These are phyloP conservation scores for Gobio occitaniae DNA, from an alignment of 2,797 vertebrate species.

Conservation along the genomic window DNA sequence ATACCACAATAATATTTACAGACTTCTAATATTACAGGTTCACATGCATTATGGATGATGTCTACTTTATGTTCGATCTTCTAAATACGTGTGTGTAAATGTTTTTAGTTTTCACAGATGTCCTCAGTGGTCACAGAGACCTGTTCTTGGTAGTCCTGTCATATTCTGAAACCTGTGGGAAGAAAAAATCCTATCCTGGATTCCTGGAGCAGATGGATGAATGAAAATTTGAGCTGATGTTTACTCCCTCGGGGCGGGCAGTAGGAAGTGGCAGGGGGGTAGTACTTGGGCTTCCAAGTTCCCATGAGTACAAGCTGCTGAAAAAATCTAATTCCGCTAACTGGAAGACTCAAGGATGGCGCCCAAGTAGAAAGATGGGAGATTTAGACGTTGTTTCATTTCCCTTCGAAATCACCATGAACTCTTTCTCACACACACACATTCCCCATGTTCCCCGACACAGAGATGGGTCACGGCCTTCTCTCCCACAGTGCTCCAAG, in stretches of 20 bases:
- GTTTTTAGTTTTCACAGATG: constrained; percentile 4
- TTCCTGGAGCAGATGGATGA: constrained; percentile 7
- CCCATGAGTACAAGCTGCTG: constrained; percentile 46
- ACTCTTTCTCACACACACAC: constrained; percentile 31
- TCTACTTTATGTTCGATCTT: background rate
- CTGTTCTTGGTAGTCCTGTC: constrained; percentile 8
- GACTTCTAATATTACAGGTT: background rate
- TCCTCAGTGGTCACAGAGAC: constrained; percentile 4
- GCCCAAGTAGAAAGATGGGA: constrained; percentile 36
- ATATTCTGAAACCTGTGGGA: constrained; percentile 14
- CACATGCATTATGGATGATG: background rate
- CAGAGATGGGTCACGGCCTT: constrained; percentile 59
- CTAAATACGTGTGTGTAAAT: background rate
- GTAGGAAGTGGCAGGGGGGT: constrained; percentile 30
- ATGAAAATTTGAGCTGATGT: constrained; percentile 49
- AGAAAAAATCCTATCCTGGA: background rate
- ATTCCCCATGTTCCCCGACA: constrained; percentile 51
- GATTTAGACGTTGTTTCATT: constrained; percentile 51
- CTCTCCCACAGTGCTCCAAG: constrained; percentile 51
- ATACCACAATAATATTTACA: constrained; percentile 16
- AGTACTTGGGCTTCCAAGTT: constrained; percentile 33
- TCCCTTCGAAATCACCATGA: constrained; percentile 38
- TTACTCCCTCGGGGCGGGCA: constrained; percentile 29
- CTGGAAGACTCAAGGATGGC: constrained; percentile 48
- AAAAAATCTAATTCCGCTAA: constrained; percentile 48